Evolutionary conservation across 2,888 invertebrate genomes (phyloP).

Genomic region (Portevinia maculata): DNA sequence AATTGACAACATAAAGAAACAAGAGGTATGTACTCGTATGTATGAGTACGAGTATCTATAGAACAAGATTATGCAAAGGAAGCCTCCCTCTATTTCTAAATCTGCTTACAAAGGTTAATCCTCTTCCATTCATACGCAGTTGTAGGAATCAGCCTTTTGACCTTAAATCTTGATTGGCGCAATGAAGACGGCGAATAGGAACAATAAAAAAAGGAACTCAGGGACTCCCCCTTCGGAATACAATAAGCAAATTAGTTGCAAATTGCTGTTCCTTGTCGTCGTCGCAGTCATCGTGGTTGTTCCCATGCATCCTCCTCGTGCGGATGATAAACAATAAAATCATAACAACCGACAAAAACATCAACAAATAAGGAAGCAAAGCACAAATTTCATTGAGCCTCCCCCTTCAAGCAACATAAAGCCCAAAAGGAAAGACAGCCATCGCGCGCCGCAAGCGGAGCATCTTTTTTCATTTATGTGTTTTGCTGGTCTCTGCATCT

Average conservation of each 20-base stretch:
- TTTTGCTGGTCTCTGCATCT: conserved; percentile 14
- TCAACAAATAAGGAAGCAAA: conserved; percentile 74
- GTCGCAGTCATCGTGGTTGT: conserved; percentile 31
- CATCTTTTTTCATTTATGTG: conserved; percentile 7
- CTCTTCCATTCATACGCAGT: conserved; percentile 34
- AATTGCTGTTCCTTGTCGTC: conserved; percentile 70
- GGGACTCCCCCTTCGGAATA: conserved; percentile 56
- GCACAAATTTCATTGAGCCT: conserved; percentile 58
- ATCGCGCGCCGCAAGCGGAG: conserved; percentile 45
- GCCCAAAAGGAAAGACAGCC: conserved; percentile 60
- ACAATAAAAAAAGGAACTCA: not conserved
- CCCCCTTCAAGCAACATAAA: conserved; percentile 61
- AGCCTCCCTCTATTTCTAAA: not conserved
- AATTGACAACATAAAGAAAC: conserved; percentile 12
- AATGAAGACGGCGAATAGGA: conserved; percentile 26
- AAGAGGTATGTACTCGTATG: not conserved
- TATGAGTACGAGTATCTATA: no score
- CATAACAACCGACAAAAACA: conserved; percentile 65
- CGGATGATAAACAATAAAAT: conserved; percentile 63
- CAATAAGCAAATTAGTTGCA: conserved; percentile 74
- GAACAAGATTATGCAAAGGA: conserved; percentile 35
- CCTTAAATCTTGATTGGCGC: conserved; percentile 55
- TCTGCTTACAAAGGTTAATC: conserved; percentile 32
- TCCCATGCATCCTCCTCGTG: conserved; percentile 39
- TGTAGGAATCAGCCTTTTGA: conserved; percentile 49